Evolutionary conservation across 2,797 vertebrate genomes (phyloP), one percentile per base, ranked within the genome.

Genomic region (Cyprinella venusta): DNA sequence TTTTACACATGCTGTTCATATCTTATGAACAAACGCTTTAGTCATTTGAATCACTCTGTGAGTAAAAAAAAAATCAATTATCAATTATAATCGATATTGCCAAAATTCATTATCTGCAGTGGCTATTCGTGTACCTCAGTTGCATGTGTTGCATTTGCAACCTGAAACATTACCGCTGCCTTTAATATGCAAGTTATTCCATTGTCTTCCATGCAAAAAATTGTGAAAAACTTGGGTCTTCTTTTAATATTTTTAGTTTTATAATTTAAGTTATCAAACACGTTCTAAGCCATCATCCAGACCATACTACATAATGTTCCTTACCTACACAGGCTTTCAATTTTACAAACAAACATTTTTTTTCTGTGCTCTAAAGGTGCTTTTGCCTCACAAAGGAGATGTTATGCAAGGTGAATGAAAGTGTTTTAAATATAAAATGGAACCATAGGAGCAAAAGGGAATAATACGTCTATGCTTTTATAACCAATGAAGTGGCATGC

Each of bases 351-450:
- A 48, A 81, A 6, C 16, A 0, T 0, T 9, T 63, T 33, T 69
- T 71, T 72, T 70, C 24, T 54, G 16, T 81, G 56, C 52, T 85
- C 54, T 67, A 80, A 77, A 30, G 87, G 83, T 83, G 87, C 84
- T 88, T 50, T 52, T 59, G 65, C 56, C 72, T 84, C 63, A 72
- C 26, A 72, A 76, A 61, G 36, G 36, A 74, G 61, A 77, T 85
- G 81, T 77, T 83, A 88, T 88, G 85, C 80, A 88, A 82, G 78
- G 40, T 40, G 56, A 75, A 70, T 56, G 68, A 24, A 56, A 45
- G 42, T 30, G 52, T 50, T 77, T 79, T 30, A 71, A 69, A 65
- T 45, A 9, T 74, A 48, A 54, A 69, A 40, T n/a, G 24, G 42
- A 81, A 24, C 24, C n/a, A 72, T 33, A 26, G 26, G 48, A 36